Base-by-base conservation (phyloP, 2,797 vertebrate species). In the Muscicapa striata region DNA sequence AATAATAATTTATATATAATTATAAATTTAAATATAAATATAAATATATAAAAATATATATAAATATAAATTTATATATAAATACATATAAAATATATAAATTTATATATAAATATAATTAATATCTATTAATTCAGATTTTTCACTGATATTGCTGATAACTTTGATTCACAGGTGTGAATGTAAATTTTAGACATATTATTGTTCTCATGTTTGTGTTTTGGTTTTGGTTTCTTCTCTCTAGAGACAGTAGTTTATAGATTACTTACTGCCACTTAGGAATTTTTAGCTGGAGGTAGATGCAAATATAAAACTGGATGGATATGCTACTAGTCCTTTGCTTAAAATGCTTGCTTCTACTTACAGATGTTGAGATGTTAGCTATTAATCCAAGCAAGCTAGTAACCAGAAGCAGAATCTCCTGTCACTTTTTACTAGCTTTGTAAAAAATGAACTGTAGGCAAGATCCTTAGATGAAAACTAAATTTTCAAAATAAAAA, bases 401-500 rank as follows among this genome's bases (percentile, higher is more conserved):
- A 48, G 45, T 52, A 83, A 80, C 11, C 10, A 67, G 30, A 72
- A 51, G 40, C 15, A 36, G 12, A 32, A 78, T 64, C 90, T 93
- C 27, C 16, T 66, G 22, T 79, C 24, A 36, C 18, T 64, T 13
- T 43, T 5, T 61, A 12, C 32, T 32, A 27, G 10, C 7, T 87
- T 30, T n/a, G 10, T 51, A 52, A 36, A 74, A 92, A 87, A 84
- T 67, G 5, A 82, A 83, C 30, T 43, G 6, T 55, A 73, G 41
- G 21, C 23, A 69, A 79, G 45, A 51, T 79, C 18, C 61, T 76
- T 55, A 82, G 38, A 29, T 61, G 66, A 87, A 95, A 94, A 89
- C 74, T 70, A 70, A 74, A 57, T 80, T 92, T 94, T 73, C 17
- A 57, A 90, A 92, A 62, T 63, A 8, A 70, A 77, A 93, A 90